Evolutionary conservation across 2,113 vertebrate genomes (phyloP).

Genomic region (Centropus unirufus): DNA sequence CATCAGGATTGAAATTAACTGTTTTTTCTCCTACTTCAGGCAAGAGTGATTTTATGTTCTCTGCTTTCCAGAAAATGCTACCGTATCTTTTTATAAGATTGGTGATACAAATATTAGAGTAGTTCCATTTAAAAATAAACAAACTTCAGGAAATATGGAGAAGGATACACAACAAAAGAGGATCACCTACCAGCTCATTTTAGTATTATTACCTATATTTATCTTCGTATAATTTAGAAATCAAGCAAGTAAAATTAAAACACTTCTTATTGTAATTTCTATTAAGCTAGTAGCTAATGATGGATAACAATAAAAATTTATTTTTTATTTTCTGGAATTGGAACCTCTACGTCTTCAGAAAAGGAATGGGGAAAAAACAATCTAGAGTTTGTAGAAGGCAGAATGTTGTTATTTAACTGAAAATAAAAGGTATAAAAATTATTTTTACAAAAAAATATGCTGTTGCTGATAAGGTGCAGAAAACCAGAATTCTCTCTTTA

Average conservation of each 20-base stretch:
- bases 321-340: background rate
- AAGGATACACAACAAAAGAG: background rate
- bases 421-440: background rate
- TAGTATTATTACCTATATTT: background rate
- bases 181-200: background rate
- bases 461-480: background rate
- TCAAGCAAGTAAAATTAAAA: background rate
- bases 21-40: constrained; percentile 71
- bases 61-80: constrained; percentile 2
- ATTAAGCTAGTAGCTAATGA: background rate
- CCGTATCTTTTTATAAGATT: constrained; percentile 19
- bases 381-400: background rate
- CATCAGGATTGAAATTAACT: constrained; percentile 87
- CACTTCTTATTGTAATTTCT: background rate
- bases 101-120: background rate
- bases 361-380: background rate
- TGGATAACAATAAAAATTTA: background rate
- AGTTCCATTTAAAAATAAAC: background rate
- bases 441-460: background rate
- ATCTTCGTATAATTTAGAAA: background rate
- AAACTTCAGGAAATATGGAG: background rate
- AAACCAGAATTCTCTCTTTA: background rate
- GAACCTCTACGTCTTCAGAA: background rate
- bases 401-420: background rate
- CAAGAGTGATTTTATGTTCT: background rate